Evolutionary conservation across 2,888 invertebrate species (phyloP).

Genomic region (Lymantria monacha): DNA sequence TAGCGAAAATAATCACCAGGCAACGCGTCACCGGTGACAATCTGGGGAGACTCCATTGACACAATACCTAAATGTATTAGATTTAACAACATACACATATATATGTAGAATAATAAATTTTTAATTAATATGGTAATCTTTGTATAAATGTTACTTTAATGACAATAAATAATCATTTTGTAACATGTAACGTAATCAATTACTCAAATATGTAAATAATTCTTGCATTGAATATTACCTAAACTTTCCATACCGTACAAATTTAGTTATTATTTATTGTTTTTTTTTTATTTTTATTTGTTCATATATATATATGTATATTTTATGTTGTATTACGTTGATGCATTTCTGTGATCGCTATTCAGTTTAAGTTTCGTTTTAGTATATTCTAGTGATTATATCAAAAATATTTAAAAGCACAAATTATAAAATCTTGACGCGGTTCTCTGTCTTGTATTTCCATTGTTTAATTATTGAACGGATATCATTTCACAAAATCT

Average conservation of each 20-base stretch:
- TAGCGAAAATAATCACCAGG: conserved; percentile 12
- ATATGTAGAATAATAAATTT: conserved; percentile 13
- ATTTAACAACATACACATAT: background rate
- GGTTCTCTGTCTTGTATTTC: conserved; percentile 7
- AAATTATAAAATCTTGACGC: conserved; percentile 41
- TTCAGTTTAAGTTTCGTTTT: conserved; percentile 61
- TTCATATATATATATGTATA: conserved; percentile 5
- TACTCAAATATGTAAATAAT: conserved; percentile 52
- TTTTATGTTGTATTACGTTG: conserved; percentile 56
- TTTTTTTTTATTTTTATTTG: conserved; percentile 48
- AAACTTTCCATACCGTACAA: conserved; percentile 52
- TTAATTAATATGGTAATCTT: conserved; percentile 3
- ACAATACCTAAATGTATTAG: background rate
- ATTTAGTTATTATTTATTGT: conserved; percentile 28
- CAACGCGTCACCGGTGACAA: background rate
- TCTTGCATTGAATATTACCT: conserved; percentile 24
- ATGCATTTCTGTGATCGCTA: conserved; percentile 77
- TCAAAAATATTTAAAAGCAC: conserved; percentile 47
- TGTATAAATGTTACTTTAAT: conserved; percentile 49
- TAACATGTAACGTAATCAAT: conserved; percentile 48
- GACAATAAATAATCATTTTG: conserved; percentile 78
- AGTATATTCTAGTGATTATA: conserved; percentile 45
- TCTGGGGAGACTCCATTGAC: background rate
- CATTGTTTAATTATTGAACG: conserved; percentile 21
- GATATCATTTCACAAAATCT: conserved; percentile 18